A percentile compares a stretch with the other conserved stretches of the same genome.
phyloP scores from a whole-genome alignment of 2,797 vertebrate species.

The Erethizon dorsatum region DNA sequence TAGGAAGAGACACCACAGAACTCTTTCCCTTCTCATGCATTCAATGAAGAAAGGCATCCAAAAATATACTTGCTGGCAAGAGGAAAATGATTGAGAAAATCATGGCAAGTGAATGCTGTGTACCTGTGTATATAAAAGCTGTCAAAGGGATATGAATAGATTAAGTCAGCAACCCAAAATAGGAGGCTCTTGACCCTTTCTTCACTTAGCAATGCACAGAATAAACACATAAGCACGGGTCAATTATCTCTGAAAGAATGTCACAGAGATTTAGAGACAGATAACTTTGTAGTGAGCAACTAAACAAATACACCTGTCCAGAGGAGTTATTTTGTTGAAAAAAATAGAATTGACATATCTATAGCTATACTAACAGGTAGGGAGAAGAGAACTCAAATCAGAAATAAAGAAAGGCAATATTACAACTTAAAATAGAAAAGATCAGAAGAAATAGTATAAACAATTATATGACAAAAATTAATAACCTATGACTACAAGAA shows the following conservation, averaged over 20 bases:
- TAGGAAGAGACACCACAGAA: neutral
- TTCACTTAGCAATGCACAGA: neutral
- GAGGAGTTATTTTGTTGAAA: neutral
- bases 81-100: neutral
- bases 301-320: neutral
- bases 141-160: neutral
- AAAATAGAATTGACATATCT: neutral
- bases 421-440: neutral
- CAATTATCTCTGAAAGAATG: neutral
- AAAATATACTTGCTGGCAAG: neutral
- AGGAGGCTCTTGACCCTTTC: neutral
- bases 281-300: neutral
- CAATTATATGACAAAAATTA: neutral
- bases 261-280: neutral
- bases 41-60: neutral
- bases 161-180: neutral
- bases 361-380: neutral
- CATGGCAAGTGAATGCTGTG: neutral
- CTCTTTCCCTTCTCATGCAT: neutral
- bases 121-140: neutral
- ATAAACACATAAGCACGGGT: neutral
- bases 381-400: neutral
- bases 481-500: neutral
- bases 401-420: neutral
- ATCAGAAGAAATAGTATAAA: neutral